A percentile compares a stretch with the other conserved stretches of the same genome.
phyloP scores from a whole-genome alignment of 2,113 vertebrate genomes.

The Poecile atricapillus region DNA sequence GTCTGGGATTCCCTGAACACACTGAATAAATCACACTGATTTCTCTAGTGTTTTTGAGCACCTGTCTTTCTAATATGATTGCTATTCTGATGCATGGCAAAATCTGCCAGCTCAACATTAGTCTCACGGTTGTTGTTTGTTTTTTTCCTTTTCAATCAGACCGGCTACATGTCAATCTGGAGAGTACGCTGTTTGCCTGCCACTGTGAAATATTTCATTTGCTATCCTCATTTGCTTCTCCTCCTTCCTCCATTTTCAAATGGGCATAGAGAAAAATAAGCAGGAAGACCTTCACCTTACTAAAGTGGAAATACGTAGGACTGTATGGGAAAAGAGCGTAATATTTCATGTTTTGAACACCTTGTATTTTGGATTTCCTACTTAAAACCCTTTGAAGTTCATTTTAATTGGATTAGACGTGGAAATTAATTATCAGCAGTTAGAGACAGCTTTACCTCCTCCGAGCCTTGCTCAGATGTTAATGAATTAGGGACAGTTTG shows the following conservation, averaged over 20 bases:
- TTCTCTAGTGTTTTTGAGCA: conserved; percentile 13
- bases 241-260: neutral
- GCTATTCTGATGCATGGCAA: neutral
- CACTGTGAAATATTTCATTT: neutral
- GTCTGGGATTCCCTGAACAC: neutral
- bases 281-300: neutral
- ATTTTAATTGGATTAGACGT: conserved; percentile 30
- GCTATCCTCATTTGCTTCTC: neutral
- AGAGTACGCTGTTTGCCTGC: neutral
- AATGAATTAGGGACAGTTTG: conserved; percentile 43
- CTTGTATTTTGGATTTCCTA: neutral
- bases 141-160: neutral
- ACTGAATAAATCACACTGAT: conserved; percentile 22
- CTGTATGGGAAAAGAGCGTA: neutral
- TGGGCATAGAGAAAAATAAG: neutral
- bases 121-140: neutral
- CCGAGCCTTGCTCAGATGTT: neutral
- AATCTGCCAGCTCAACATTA: neutral
- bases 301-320: neutral
- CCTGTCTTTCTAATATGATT: conserved; percentile 1
- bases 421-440: conserved; percentile 47
- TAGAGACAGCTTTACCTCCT: conserved; percentile 19
- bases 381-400: conserved; percentile 26
- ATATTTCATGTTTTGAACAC: neutral
- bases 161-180: neutral